These are phyloP conservation scores for Pseudomyrmex gracilis DNA, from an alignment of 1,140 invertebrate genomes.

Conservation along the genomic window DNA sequence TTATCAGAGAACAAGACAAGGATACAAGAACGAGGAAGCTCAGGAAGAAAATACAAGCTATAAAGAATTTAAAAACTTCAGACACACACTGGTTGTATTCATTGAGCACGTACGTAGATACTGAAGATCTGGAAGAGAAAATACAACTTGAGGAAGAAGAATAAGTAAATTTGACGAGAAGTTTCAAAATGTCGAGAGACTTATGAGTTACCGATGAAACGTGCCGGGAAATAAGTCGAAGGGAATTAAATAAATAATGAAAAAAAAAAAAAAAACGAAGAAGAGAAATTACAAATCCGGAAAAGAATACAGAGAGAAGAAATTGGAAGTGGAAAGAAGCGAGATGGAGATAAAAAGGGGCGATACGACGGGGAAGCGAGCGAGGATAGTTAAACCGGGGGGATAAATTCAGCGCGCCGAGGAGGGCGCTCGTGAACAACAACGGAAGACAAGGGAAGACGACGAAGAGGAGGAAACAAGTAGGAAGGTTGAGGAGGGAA, in stretches of 20 bases:
- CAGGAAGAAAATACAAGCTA: background rate
- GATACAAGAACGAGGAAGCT: background rate
- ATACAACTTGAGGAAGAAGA: background rate
- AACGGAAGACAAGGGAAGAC: slow-evolving; percentile 30
- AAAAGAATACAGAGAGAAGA: slow-evolving; percentile 22
- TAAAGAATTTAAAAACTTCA: background rate
- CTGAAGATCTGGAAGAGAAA: background rate
- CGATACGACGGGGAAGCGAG: slow-evolving; percentile 27
- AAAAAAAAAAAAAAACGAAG: background rate
- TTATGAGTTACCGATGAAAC: background rate
- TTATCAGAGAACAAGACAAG: slow-evolving; percentile 12
- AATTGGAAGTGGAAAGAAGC: background rate
- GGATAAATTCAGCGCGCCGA: slow-evolving; percentile 50
- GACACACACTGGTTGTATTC: no score
- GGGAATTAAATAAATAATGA: slow-evolving; percentile 18
- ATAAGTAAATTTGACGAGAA: slow-evolving; percentile 15
- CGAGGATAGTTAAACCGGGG: slow-evolving; percentile 45
- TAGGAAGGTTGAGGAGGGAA: background rate
- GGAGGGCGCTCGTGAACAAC: slow-evolving; percentile 30
- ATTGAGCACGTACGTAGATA: no score
- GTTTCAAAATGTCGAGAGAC: background rate
- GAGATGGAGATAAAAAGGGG: slow-evolving; percentile 45
- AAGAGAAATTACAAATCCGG: background rate
- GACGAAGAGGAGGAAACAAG: slow-evolving; percentile 27
- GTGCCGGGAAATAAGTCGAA: background rate